These are phyloP conservation scores for Hydrocynus forskahlii DNA, from an alignment of 2,797 vertebrate species.

Conservation along the genomic window DNA sequence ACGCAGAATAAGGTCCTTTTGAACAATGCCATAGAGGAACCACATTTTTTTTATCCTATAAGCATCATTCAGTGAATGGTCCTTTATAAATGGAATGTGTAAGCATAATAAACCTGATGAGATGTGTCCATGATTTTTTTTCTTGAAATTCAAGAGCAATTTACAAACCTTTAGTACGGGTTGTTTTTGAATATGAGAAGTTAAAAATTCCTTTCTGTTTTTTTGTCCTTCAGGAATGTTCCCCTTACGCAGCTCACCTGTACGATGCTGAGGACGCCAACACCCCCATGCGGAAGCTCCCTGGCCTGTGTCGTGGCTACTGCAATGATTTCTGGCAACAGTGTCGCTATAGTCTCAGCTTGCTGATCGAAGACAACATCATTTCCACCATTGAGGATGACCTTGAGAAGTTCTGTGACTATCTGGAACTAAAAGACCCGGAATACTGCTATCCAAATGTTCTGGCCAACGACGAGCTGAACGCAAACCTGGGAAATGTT, in stretches of 20 bases:
- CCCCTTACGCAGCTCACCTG: slow-evolving; percentile 83
- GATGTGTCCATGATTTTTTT: no score
- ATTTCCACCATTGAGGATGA: slow-evolving; percentile 71
- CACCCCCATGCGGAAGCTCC: slow-evolving; percentile 79
- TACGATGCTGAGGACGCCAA: slow-evolving; percentile 85
- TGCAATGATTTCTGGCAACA: slow-evolving; percentile 79
- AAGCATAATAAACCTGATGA: background rate
- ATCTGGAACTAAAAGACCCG: slow-evolving; percentile 79
- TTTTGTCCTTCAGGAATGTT: slow-evolving; percentile 77
- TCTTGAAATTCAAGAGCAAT: background rate
- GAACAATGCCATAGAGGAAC: no score
- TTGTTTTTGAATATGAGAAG: background rate
- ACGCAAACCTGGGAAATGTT: slow-evolving; percentile 77
- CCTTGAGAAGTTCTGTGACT: slow-evolving; percentile 73
- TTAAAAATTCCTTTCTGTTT: background rate
- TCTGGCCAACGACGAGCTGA: slow-evolving; percentile 74
- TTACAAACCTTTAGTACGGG: background rate
- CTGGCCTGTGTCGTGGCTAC: slow-evolving; percentile 80
- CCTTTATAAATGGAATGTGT: background rate
- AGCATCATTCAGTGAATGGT: background rate
- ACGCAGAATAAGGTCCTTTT: no score
- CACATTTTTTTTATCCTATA: no score
- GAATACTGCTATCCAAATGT: slow-evolving; percentile 86
- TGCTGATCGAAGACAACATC: slow-evolving; percentile 72
- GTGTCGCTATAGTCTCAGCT: slow-evolving; percentile 81